These are phyloP conservation scores for Poeciliopsis paucimaculata DNA, from an alignment of 2,797 vertebrate species.

Conservation along the genomic window DNA sequence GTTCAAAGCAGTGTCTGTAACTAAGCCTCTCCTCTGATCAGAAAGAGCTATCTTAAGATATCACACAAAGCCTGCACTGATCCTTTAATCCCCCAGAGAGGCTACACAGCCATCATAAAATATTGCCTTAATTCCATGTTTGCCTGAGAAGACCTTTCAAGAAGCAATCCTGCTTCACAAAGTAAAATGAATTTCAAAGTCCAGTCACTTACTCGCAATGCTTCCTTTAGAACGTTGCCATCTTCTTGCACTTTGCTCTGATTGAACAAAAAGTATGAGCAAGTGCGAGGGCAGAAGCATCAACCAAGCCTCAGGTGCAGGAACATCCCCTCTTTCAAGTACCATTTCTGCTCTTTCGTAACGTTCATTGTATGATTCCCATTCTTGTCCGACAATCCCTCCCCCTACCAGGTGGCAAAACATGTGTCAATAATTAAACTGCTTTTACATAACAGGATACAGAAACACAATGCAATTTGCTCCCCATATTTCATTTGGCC, in stretches of 20 bases:
- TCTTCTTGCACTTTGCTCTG: conserved; percentile 35
- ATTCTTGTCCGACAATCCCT: conserved; percentile 75
- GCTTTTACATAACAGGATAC: conserved; percentile 85
- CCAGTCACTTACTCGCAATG: conserved; percentile 45
- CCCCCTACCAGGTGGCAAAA: conserved; percentile 83
- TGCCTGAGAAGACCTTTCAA: conserved; percentile 69
- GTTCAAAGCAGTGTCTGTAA: conserved; percentile 55
- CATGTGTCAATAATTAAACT: conserved; percentile 86
- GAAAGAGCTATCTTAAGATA: conserved; percentile 75
- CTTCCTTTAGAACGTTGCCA: conserved; percentile 42
- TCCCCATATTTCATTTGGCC: conserved; percentile 83
- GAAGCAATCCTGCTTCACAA: conserved; percentile 48
- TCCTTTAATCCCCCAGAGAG: conserved; percentile 71
- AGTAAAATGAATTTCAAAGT: conserved; percentile 61
- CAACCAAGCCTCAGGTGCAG: conserved; percentile 45
- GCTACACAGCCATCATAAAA: conserved; percentile 67
- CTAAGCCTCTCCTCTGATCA: conserved; percentile 73
- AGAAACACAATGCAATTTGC: conserved; percentile 84
- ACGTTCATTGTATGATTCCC: conserved; percentile 73
- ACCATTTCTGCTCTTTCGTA: conserved; percentile 52
- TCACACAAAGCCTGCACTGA: conserved; percentile 76
- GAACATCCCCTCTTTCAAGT: conserved; percentile 70
- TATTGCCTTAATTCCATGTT: conserved; percentile 74
- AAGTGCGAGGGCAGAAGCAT: conserved; percentile 50
- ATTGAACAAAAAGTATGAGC: conserved; percentile 46